A percentile compares a stretch with the other conserved stretches of the same genome.
phyloP scores from a whole-genome alignment of 2,113 vertebrate species.

The Tor tambroides region DNA sequence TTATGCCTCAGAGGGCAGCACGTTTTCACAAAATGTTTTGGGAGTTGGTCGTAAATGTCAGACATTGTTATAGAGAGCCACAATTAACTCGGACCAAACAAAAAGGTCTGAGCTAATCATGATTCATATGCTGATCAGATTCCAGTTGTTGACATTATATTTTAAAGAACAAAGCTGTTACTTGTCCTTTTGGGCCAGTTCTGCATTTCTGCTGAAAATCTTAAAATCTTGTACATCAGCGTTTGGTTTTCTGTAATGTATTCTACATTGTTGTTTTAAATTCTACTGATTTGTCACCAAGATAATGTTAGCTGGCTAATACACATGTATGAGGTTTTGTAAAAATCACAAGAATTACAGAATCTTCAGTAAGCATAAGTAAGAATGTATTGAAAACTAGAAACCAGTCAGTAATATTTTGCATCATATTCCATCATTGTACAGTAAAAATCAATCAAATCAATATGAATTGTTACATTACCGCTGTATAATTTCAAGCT shows the following conservation, averaged over 20 bases:
- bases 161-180: neutral
- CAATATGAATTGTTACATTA: too few relatives aligned
- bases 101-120: neutral
- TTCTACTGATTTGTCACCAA: neutral
- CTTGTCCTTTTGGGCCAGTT: neutral
- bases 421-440: too few relatives aligned
- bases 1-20: constrained; percentile 14
- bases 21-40: constrained; percentile 4
- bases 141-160: neutral
- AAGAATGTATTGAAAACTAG: too few relatives aligned
- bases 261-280: neutral
- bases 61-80: constrained; percentile 7
- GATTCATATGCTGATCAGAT: constrained; percentile 11
- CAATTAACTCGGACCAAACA: neutral
- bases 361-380: too few relatives aligned
- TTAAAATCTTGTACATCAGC: neutral
- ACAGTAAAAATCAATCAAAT: too few relatives aligned
- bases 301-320: neutral
- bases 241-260: neutral
- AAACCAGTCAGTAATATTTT: too few relatives aligned
- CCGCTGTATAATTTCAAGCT: too few relatives aligned
- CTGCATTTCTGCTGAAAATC: neutral
- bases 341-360: too few relatives aligned
- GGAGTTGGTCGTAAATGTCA: constrained; percentile 27
- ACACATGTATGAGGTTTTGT: too few relatives aligned